Evolutionary conservation across 2,797 vertebrate genomes (phyloP), one percentile per base, ranked within the genome.

Genomic region (Pachyuromys duprasi): DNA sequence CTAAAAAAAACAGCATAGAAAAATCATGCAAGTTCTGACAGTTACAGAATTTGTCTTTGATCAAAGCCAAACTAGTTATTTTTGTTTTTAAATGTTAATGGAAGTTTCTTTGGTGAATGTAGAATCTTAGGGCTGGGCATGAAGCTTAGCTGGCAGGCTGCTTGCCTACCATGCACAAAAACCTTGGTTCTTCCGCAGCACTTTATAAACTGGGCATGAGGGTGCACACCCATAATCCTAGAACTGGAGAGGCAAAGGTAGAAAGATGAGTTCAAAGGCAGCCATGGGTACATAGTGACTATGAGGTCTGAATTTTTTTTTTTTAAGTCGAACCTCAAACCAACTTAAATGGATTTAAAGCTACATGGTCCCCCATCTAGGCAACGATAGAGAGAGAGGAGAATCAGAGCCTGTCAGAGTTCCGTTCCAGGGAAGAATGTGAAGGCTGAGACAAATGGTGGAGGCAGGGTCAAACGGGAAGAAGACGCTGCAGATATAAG

Each of bases 361-460:
- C 42, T 57, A 60, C 28, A 36, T 53, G 22, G 8, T 81, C 1
- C n/a, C 45, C n/a, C 39, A 89, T 89, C 39, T 89, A 94, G 87
- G 49, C 8, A 22, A 65, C 0, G 2, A 67, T 39, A 79, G 12
- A 31, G 26, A 70, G 49, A n/a, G 22, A 81, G 31, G n/a, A 60
- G 80, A 89, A 82, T 31, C 18, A 74, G 81, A 86, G 49, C 65
- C 28, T 53, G 55, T 26, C 28, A 83, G 45, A 83, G 26, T 28
- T 82, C 26, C 90, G 28, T 26, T 81, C 26, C 57, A 80, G 7
- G 31, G 72, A 95, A 45, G 17, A 89, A 15, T 20, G 39, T 17
- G 42, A 74, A 94, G 31, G 84, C 3, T 72, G 67, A 92, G 31
- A 96, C 49, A 45, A 94, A 78, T 65, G 72, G 42, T 81, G 26